Evolutionary conservation across 2,113 vertebrate genomes (phyloP).

Genomic region (Odontesthes bonariensis): DNA sequence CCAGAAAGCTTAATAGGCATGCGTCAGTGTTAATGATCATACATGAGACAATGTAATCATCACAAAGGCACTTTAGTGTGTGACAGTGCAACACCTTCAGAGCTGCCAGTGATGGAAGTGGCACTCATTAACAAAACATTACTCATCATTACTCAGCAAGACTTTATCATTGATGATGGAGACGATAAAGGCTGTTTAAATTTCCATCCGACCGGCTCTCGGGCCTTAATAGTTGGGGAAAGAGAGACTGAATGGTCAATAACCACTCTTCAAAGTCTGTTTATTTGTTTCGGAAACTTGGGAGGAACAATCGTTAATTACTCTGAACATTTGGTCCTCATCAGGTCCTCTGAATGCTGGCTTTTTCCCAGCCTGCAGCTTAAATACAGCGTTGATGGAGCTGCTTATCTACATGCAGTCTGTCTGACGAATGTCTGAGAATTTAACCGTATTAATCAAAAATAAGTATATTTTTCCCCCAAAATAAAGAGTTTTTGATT

Average conservation of each 20-base stretch:
- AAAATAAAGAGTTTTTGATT: too few species aligned
- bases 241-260: neutral
- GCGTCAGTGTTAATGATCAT: conserved; percentile 50
- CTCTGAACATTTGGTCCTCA: too few species aligned
- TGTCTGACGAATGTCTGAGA: neutral
- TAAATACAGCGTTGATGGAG: neutral
- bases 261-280: neutral
- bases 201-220: conserved; percentile 17
- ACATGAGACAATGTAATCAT: conserved; percentile 35
- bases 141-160: conserved; percentile 40
- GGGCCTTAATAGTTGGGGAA: neutral
- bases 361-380: neutral
- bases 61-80: conserved; percentile 25
- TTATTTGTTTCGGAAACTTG: neutral
- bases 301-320: too few species aligned
- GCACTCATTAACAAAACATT: conserved; percentile 52
- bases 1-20: conserved; percentile 60
- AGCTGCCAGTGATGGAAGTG: conserved; percentile 21
- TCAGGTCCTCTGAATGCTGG: too few species aligned
- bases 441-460: too few species aligned
- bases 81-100: neutral
- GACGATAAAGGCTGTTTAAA: conserved; percentile 14
- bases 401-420: neutral
- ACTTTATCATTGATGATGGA: conserved; percentile 30
- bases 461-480: too few species aligned